Evolutionary conservation across 1,140 invertebrate species (phyloP).

Genomic region (Cryptotermes secundus): DNA sequence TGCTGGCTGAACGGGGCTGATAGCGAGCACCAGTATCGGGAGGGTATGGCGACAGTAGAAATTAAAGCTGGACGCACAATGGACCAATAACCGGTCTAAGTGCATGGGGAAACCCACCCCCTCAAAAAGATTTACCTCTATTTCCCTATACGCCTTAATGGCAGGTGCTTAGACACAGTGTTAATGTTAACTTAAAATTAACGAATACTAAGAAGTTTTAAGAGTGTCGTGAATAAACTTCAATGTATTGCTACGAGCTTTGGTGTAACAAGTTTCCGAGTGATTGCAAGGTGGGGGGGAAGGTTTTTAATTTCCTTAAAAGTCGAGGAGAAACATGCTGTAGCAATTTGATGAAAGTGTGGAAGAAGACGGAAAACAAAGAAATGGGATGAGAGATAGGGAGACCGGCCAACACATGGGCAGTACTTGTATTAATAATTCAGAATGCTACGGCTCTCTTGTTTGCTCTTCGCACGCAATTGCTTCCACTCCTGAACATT

Average conservation of each 20-base stretch:
- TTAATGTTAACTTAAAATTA: too few species aligned
- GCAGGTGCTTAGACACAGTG: too few species aligned
- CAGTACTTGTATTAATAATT: slow-evolving; percentile 6
- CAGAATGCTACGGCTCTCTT: neutral
- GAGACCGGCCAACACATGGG: neutral
- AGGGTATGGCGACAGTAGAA: too few species aligned
- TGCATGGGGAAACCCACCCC: too few species aligned
- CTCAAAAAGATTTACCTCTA: too few species aligned
- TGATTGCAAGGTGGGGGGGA: neutral
- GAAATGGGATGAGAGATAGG: neutral
- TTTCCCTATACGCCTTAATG: too few species aligned
- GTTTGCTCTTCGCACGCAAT: slow-evolving; percentile 7
- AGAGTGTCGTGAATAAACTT: neutral
- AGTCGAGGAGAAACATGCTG: neutral
- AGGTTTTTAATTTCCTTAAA: neutral
- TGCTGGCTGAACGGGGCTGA: too few species aligned
- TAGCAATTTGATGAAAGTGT: slow-evolving; percentile 19
- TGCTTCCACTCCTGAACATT: neutral
- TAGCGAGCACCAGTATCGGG: too few species aligned
- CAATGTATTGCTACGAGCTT: neutral
- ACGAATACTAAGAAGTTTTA: too few species aligned
- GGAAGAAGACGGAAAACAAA: neutral
- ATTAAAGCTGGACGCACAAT: too few species aligned
- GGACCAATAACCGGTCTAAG: too few species aligned
- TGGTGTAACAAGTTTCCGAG: neutral